Conservation (phyloP, 1,140 invertebrate species). For the Triops cancriformis region DNA sequence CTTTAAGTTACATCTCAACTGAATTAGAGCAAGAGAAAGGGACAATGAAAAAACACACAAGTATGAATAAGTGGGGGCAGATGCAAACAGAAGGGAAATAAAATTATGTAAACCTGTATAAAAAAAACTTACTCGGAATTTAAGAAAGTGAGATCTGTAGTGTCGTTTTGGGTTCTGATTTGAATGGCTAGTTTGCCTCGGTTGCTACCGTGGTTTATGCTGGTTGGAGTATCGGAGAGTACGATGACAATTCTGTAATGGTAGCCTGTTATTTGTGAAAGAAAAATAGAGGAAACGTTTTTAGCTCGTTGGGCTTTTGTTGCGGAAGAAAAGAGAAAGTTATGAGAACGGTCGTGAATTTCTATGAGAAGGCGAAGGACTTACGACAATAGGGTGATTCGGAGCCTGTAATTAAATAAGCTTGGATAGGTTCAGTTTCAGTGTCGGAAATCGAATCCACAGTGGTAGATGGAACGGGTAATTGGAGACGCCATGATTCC, state of each 20-base stretch:
- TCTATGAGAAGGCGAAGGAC: slow-evolving; percentile 37
- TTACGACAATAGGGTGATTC: slow-evolving; percentile 65
- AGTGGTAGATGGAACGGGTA: neutral
- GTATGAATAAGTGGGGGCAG: no score
- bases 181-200: slow-evolving; percentile 60
- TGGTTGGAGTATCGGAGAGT: slow-evolving; percentile 61
- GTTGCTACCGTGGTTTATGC: slow-evolving; percentile 62
- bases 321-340: neutral
- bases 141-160: slow-evolving; percentile 36
- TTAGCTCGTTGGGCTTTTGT: neutral
- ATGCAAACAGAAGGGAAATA: slow-evolving; percentile 23
- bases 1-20: no score
- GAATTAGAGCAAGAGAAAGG: no score
- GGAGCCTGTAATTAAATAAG: slow-evolving; percentile 60
- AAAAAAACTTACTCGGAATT: slow-evolving; percentile 34
- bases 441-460: slow-evolving; percentile 28
- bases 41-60: no score
- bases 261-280: slow-evolving; percentile 47
- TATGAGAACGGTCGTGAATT: slow-evolving; percentile 20
- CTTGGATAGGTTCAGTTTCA: slow-evolving; percentile 44
- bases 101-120: neutral
- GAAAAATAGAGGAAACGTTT: slow-evolving; percentile 25
- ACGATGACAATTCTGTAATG: slow-evolving; percentile 65
- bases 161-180: slow-evolving; percentile 52
- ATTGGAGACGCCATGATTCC: slow-evolving; percentile 27